Conservation (phyloP, 2,888 invertebrate species). For the Patella depressa region DNA sequence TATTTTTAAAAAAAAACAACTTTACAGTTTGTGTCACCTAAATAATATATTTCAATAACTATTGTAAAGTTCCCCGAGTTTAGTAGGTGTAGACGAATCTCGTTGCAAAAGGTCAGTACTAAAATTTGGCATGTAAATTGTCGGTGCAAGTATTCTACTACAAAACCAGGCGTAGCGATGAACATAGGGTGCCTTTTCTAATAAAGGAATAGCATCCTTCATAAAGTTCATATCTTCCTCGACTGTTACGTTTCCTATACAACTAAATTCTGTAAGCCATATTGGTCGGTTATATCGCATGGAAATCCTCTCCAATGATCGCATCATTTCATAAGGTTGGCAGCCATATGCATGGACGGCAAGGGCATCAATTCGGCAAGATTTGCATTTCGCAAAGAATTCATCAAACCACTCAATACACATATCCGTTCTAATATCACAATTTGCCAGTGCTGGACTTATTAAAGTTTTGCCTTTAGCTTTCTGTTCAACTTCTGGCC, state of each 20-base stretch:
- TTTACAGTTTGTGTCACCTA: no score
- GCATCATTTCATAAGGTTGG: constrained; percentile 3
- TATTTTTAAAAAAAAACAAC: no score
- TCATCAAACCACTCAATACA: constrained; percentile 43
- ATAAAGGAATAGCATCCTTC: constrained; percentile 34
- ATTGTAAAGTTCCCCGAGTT: no score
- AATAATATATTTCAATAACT: no score
- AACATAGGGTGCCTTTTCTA: constrained; percentile 40
- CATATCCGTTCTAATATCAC: constrained; percentile 16
- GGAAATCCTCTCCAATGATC: no score
- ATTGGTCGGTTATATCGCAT: constrained; percentile 13
- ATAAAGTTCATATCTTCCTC: constrained; percentile 34
- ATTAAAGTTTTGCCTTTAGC: constrained; percentile 37
- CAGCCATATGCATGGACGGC: constrained; percentile 48
- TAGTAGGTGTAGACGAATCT: background rate
- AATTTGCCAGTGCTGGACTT: constrained; percentile 45
- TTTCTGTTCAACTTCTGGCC: constrained; percentile 40
- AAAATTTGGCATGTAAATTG: constrained; percentile 9
- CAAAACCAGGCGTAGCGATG: constrained; percentile 40
- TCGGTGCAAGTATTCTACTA: constrained; percentile 23
- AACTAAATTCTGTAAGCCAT: constrained; percentile 47
- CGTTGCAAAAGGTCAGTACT: constrained; percentile 30
- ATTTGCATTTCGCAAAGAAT: constrained; percentile 44
- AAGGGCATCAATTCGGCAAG: constrained; percentile 45
- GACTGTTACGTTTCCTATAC: constrained; percentile 33